phyloP scores from a whole-genome alignment of 2,797 vertebrate genomes.

The Aeoliscus strigatus region DNA sequence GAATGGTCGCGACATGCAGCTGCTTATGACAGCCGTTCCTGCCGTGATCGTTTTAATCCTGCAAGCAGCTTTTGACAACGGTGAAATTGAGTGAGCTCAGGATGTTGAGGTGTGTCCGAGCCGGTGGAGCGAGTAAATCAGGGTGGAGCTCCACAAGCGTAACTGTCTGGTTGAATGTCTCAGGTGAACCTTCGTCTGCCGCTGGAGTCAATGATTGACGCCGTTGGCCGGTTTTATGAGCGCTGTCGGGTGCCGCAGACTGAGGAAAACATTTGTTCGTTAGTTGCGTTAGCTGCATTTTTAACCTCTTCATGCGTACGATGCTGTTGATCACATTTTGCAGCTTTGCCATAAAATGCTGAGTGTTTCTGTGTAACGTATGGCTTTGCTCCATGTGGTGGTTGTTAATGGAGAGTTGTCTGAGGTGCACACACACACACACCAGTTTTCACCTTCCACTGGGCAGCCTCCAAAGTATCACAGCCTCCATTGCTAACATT shows the following conservation, averaged over 20 bases:
- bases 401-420: conserved; percentile 46
- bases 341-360: conserved; percentile 34
- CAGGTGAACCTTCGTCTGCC: too few species aligned
- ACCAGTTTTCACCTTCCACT: conserved; percentile 32
- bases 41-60: conserved; percentile 15
- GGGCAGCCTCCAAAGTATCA: too few species aligned
- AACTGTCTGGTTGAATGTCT: conserved; percentile 42
- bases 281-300: conserved; percentile 24
- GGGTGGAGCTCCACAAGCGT: conserved; percentile 28
- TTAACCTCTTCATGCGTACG: conserved; percentile 18
- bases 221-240: conserved; percentile 8
- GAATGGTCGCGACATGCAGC: too few species aligned
- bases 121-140: conserved; percentile 15
- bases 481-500: too few species aligned
- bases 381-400: conserved; percentile 34
- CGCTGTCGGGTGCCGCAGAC: conserved; percentile 18
- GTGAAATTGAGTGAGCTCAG: conserved; percentile 21
- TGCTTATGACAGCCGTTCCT: background rate
- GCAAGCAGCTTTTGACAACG: conserved; percentile 35
- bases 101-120: conserved; percentile 30
- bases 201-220: conserved; percentile 67
- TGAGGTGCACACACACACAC: conserved; percentile 26
- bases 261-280: conserved; percentile 31
- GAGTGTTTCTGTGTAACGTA: conserved; percentile 16
- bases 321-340: conserved; percentile 20